Evolutionary conservation across 2,888 invertebrate species (phyloP).

Genomic region (Cordilura impudica): DNA sequence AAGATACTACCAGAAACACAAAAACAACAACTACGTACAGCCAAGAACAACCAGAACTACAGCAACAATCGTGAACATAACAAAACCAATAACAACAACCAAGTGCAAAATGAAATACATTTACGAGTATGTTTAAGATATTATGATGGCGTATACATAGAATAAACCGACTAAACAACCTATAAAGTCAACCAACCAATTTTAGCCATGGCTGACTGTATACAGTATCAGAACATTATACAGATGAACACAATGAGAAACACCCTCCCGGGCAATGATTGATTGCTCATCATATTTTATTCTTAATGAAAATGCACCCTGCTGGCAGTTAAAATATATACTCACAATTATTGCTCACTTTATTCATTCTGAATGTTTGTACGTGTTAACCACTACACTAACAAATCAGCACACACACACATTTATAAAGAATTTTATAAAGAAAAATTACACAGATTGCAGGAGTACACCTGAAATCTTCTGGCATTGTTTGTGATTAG

Average conservation of each 20-base stretch:
- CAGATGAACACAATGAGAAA: conserved; percentile 66
- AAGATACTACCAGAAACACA: conserved; percentile 35
- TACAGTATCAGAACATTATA: conserved; percentile 22
- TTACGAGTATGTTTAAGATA: neutral
- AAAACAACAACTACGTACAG: neutral
- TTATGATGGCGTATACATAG: conserved; percentile 49
- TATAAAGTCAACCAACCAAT: conserved; percentile 33
- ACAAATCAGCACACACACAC: conserved; percentile 21
- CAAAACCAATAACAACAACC: conserved; percentile 6
- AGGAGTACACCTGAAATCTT: conserved; percentile 37
- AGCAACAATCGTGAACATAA: conserved; percentile 21
- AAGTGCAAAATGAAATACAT: conserved; percentile 47
- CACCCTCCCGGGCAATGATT: conserved; percentile 78
- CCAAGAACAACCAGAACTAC: neutral
- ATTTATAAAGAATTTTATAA: neutral
- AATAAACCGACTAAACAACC: conserved; percentile 10
- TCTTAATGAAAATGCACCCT: conserved; percentile 79
- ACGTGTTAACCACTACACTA: conserved; percentile 1
- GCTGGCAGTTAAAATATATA: conserved; percentile 69
- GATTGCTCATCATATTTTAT: conserved; percentile 79
- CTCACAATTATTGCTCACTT: conserved; percentile 38
- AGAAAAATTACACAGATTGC: neutral
- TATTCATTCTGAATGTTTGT: conserved; percentile 5
- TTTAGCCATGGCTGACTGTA: conserved; percentile 46
- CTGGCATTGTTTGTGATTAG: conserved; percentile 1